Base-by-base conservation (phyloP, 2,113 vertebrate species). In the Rhynchopsitta pachyrhyncha region DNA sequence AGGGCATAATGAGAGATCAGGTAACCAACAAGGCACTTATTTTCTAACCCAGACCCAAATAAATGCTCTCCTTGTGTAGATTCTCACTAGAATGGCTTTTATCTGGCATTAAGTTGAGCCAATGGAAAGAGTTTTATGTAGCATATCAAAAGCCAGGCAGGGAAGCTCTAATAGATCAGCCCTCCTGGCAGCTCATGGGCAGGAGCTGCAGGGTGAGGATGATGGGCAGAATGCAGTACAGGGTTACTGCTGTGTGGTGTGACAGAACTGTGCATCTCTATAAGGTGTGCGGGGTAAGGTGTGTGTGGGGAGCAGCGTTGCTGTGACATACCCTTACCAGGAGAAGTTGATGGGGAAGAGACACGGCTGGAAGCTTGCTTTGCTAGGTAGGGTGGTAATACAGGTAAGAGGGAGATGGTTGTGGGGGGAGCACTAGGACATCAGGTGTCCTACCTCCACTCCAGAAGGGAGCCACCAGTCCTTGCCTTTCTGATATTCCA, bases 401-500 rank as follows among this genome's bases (percentile, higher is more conserved):
- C 16, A 20, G 59, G 39, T 37, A 17, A 2, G 2, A 13, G 17
- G 33, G 60, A 42, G 9, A n/a, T 23, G 29, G 73, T 20, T 84
- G 44, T 64, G 67, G 64, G 14, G 67, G 63, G 59, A 52, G 24
- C 27, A 9, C 64, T 22, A 35, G 52, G 28, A 4, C 2, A 17
- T 25, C 0, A 2, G 3, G 15, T 47, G 42, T 68, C 29, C 35
- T 44, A 4, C 0, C 1, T 17, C 57, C 7, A 1, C 10, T 41
- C 7, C 5, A 13, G 35, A 23, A 71, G 10, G 37, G 23, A 67
- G 42, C 28, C 10, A 17, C 7, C 15, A 8, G 9, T 68, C 41
- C 33, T 46, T 28, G 46, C 9, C 9, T 4, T 17, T 77, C 60
- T 70, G 49, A 33, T 49, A 20, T 2, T 70, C 12, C 24, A 10